Evolutionary conservation across 1,140 invertebrate genomes (phyloP).

Genomic region (Drosophila pandora): DNA sequence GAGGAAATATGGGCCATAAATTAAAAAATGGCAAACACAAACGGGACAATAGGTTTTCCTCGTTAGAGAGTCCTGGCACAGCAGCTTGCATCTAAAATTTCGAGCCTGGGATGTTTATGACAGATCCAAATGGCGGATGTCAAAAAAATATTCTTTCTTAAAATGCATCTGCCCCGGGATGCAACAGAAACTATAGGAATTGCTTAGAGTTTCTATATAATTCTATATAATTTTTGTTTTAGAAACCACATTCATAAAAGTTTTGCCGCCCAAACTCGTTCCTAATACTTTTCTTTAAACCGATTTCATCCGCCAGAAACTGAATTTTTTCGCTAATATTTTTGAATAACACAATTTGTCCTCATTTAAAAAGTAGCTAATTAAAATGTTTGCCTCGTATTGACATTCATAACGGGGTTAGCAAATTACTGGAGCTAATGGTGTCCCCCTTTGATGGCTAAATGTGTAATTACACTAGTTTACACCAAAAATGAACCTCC

Average conservation of each 20-base stretch:
- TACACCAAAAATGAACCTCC: no score
- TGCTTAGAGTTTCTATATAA: no score
- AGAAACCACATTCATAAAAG: no score
- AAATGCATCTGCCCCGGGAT: conserved; percentile 14
- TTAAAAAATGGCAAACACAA: conserved; percentile 54
- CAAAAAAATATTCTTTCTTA: conserved; percentile 12
- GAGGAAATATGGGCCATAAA: conserved; percentile 76
- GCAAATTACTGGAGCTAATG: conserved; percentile 20
- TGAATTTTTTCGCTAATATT: conserved; percentile 15
- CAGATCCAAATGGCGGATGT: conserved; percentile 33
- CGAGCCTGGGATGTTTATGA: conserved; percentile 27
- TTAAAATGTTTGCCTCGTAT: conserved; percentile 24
- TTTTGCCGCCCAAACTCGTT: not conserved
- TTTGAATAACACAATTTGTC: conserved; percentile 1
- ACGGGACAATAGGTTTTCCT: conserved; percentile 52
- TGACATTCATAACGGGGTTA: conserved; percentile 19
- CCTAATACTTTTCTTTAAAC: not conserved
- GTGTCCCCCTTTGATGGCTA: conserved; percentile 8
- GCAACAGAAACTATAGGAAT: not conserved
- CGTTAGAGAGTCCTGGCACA: not conserved
- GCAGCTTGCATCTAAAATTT: conserved; percentile 30
- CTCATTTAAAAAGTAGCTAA: conserved; percentile 6
- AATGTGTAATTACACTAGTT: conserved; percentile 62
- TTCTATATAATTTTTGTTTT: no score
- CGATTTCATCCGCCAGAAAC: conserved; percentile 5